phyloP scores from a whole-genome alignment of 1,140 invertebrate species.

The Dreissena polymorpha region DNA sequence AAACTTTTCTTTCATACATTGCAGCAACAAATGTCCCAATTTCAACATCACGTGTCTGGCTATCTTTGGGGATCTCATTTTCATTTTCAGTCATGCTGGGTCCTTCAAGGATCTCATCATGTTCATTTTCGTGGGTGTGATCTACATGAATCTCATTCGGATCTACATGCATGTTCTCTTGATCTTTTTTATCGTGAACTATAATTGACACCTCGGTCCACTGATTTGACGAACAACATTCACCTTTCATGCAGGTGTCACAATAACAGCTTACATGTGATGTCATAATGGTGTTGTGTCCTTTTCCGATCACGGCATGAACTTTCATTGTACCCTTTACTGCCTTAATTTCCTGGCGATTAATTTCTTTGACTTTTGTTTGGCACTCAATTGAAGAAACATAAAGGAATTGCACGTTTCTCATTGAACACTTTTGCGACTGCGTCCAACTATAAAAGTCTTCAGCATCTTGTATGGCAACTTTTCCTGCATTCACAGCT shows the following conservation, averaged over 20 bases:
- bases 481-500: no score
- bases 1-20: slow-evolving; percentile 28
- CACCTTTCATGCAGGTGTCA: neutral
- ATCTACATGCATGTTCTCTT: no score
- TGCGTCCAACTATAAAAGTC: slow-evolving; percentile 29
- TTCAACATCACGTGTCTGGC: no score
- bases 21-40: slow-evolving; percentile 14
- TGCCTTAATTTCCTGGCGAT: slow-evolving; percentile 5
- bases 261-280: slow-evolving; percentile 9
- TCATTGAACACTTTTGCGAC: slow-evolving; percentile 26
- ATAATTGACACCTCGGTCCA: neutral
- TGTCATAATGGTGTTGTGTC: slow-evolving; percentile 20
- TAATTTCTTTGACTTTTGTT: slow-evolving; percentile 22
- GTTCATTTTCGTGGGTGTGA: neutral
- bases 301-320: slow-evolving; percentile 51
- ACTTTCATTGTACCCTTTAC: slow-evolving; percentile 55
- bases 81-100: no score
- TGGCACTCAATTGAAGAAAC: slow-evolving; percentile 20
- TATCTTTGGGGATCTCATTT: no score
- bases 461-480: slow-evolving; percentile 24
- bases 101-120: no score
- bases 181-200: no score
- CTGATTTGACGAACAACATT: neutral
- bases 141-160: no score
- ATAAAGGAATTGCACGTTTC: slow-evolving; percentile 28